Conservation (phyloP, 2,113 vertebrate species). For the Trachemys scripta region DNA sequence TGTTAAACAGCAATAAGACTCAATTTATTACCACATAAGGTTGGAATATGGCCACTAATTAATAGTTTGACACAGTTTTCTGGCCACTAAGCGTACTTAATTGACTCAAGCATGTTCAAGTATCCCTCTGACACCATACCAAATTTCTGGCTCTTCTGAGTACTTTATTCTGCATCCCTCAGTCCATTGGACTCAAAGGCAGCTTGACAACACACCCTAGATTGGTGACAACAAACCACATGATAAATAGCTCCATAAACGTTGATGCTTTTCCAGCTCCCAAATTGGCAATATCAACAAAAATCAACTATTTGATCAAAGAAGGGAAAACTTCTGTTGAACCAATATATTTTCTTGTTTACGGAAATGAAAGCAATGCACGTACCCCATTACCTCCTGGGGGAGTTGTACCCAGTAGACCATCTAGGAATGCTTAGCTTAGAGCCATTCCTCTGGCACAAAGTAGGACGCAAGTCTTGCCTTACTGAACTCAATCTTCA, state of each 20-base stretch:
- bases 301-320: neutral
- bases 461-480: neutral
- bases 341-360: neutral
- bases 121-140: fast-evolving
- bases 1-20: neutral
- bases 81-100: fast-evolving
- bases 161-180: neutral
- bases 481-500: neutral
- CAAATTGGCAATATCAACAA: neutral
- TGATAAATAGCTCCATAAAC: neutral
- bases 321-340: neutral
- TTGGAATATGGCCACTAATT: neutral
- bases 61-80: neutral
- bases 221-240: neutral
- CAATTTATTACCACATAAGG: neutral
- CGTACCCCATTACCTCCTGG: fast-evolving
- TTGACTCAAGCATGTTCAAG: fast-evolving
- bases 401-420: neutral
- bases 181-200: neutral
- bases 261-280: neutral
- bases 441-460: neutral
- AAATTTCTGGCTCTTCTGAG: neutral
- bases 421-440: neutral
- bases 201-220: neutral
- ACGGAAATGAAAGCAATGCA: neutral